Evolutionary conservation across 2,113 vertebrate genomes (phyloP), one percentile per base, ranked within the genome.

Genomic region (Lota lota): DNA sequence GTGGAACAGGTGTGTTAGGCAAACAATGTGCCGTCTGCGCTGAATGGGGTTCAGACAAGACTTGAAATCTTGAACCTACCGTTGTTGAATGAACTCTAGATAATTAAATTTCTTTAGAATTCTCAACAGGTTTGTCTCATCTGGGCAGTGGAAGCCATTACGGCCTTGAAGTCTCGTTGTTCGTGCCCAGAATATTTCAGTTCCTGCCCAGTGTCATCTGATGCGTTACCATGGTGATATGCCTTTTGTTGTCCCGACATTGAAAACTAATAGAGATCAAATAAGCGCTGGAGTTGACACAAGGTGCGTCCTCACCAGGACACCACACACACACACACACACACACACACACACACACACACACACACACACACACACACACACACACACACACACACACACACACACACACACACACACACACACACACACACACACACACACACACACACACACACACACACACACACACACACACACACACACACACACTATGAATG

Each of bases 181-280:
- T 33, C 28, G 7, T 33, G 2, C 11, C 51, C 51, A 1, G 33
- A 10, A 40, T 19, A 0, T 8, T 63, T 40, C 14, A 36, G 4
- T 40, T 28, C 11, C 28, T 40, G 28, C 28, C 1, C 17, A 22
- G 1, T 57, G 20, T 14, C 18, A 33, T 33, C 28, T 33, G 28
- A 33, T 18, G 14, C 22, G 28, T 36, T 18, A 20, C 17, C 56
- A 11, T 22, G 10, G 24, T 17, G 54, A 16, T n/a, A 15, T 57
- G 61, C 10, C n/a, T n/a, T n/a, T n/a, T n/a, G n/a, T n/a, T n/a
- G n/a, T n/a, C 54, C 62, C 28, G 17, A 68, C 11, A 61, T 11
- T 22, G 56, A 40, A 40, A 63, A 64, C 61, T 47, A 56, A 69
- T 61, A 24, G 19, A n/a, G 19, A 17, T 33, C 28, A 20, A 61